Conservation (phyloP, 2,797 vertebrate species). For the Ataeniobius toweri region DNA sequence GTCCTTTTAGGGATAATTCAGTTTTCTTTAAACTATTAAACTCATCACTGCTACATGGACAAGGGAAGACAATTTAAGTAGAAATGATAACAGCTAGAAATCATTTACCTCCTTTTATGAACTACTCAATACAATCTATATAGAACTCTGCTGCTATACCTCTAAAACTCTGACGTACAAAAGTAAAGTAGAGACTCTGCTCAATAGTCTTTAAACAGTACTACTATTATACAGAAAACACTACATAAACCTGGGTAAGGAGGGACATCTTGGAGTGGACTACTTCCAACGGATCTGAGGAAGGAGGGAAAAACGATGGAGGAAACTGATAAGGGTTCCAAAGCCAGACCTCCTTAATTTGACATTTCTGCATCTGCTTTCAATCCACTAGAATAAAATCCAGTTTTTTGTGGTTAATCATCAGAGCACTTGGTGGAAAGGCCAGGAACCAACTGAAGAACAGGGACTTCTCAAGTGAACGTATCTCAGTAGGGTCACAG, state of each 20-base stretch:
- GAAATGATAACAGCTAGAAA: conserved; percentile 44
- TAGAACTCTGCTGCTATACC: conserved; percentile 51
- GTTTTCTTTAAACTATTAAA: neutral
- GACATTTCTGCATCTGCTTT: neutral
- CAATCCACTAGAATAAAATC: neutral
- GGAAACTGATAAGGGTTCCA: neutral
- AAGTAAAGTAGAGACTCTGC: conserved; percentile 62
- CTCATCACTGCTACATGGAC: conserved; percentile 23
- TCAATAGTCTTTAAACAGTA: conserved; percentile 52
- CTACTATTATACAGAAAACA: neutral
- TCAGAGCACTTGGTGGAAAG: neutral
- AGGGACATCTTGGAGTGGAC: neutral
- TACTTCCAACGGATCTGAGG: no score
- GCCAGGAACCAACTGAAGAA: neutral
- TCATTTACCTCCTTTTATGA: conserved; percentile 36
- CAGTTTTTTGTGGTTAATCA: neutral
- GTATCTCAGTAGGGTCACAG: neutral
- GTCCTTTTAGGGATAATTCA: conserved; percentile 11
- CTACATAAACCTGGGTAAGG: conserved; percentile 23
- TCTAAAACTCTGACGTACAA: conserved; percentile 70
- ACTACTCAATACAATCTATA: conserved; percentile 65
- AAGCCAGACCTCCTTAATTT: neutral
- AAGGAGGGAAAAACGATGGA: neutral
- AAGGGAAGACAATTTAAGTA: conserved; percentile 30
- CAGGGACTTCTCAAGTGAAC: no score